Evolutionary conservation across 92 coral and sea anemone species (phyloP), one percentile per base, ranked within the genome.

Genomic region (Porites lobata): DNA sequence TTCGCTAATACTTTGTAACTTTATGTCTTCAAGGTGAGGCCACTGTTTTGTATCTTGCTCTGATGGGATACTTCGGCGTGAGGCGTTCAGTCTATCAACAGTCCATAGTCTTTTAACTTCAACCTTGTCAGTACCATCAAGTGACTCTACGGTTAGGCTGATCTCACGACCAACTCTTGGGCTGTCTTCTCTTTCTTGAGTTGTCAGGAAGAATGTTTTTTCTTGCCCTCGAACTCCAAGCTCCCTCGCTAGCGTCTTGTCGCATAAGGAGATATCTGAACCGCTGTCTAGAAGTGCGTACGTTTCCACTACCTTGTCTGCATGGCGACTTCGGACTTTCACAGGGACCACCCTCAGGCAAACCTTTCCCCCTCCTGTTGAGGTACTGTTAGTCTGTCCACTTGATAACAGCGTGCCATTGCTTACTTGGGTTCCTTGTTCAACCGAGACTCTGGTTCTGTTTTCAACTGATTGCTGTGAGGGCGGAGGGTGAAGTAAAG

Each of bases 221-320:
- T n/a, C n/a, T n/a, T n/a, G n/a, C n/a, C n/a, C n/a, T n/a, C n/a
- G n/a, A n/a, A n/a, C n/a, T n/a, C n/a, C n/a, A n/a, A n/a, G n/a
- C n/a, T n/a, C n/a, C n/a, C n/a, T n/a, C n/a, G n/a, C n/a, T n/a
- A n/a, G n/a, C n/a, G n/a, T n/a, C n/a, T n/a, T n/a, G n/a, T n/a
- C n/a, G n/a, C n/a, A n/a, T n/a, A n/a, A n/a, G 0, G 95, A 70
- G 1, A 89, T 76, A 74, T 6, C 58, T 54, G 90, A 86, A 14
- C 93, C 87, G 66, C 43, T 86, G 65, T 90, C 90, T 15, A 81
- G 76, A 22, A 92, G 77, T 7, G 94, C 92, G n/a, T 91, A 91
- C 4, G 92, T 88, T 14, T 65, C 63, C 47, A 87, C 63, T 7
- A 17, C 26, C 54, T 82, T 65, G 68, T 63, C 59, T 4, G 21